phyloP scores from a whole-genome alignment of 30 jellyfish, hydroid and myxozoan genomes.

The Hydractinia echinata region DNA sequence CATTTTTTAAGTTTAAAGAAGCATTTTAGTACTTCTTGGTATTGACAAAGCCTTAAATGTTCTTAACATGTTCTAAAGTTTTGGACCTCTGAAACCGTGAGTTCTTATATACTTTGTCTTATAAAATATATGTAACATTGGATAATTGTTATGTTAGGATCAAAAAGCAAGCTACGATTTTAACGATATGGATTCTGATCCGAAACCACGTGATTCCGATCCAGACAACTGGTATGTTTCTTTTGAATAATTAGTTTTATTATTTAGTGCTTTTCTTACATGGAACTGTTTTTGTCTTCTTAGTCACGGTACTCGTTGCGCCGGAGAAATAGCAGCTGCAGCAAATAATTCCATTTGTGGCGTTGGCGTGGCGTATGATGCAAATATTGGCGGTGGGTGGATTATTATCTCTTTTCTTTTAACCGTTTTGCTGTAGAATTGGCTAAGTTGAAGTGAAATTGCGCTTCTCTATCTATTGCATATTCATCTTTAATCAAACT shows the following conservation, averaged over 20 bases:
- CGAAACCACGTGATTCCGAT: constrained; percentile 94
- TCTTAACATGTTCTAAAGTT: background rate
- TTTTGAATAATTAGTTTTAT: background rate
- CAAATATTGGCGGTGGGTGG: constrained; percentile 90
- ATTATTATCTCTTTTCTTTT: too few relatives aligned
- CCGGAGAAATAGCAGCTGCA: constrained; percentile 98
- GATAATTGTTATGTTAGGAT: constrained; percentile 45
- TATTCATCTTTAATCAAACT: background rate
- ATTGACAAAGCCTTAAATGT: background rate
- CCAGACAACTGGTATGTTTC: constrained; percentile 91
- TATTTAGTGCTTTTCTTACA: background rate
- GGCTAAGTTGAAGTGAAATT: too few relatives aligned
- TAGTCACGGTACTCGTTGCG: constrained; percentile 99
- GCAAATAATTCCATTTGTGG: constrained; percentile 97
- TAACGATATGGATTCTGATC: constrained; percentile 99
- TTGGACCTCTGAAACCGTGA: background rate
- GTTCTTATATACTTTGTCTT: too few relatives aligned
- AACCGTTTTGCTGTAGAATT: too few relatives aligned
- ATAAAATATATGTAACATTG: background rate
- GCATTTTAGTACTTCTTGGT: too few relatives aligned
- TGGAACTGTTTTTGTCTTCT: background rate
- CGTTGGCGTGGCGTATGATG: constrained; percentile 98
- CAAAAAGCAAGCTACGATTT: constrained; percentile 98
- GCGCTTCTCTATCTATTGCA: too few relatives aligned
- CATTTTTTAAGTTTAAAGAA: too few relatives aligned